phyloP scores from a whole-genome alignment of 2,113 vertebrate genomes.

The Leucosticte australis region DNA sequence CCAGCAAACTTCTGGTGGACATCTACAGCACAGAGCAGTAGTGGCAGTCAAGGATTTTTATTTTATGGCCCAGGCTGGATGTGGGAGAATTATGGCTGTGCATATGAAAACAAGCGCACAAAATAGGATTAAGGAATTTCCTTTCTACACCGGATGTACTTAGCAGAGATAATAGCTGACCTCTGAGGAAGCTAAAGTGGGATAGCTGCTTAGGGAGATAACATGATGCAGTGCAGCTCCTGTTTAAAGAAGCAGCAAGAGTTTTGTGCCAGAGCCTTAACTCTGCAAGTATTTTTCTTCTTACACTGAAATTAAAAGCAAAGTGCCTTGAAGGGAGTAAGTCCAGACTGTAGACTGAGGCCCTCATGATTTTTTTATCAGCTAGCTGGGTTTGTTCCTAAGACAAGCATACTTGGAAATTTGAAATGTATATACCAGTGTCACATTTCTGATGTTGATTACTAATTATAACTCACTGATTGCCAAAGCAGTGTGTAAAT shows the following conservation, averaged over 20 bases:
- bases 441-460: background rate
- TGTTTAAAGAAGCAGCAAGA: background rate
- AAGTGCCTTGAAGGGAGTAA: background rate
- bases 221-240: background rate
- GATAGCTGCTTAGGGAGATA: conserved; percentile 23
- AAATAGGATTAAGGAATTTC: conserved; percentile 52
- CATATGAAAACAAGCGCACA: background rate
- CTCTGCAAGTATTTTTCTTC: background rate
- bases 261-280: background rate
- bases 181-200: conserved; percentile 45
- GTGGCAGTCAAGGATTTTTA: background rate
- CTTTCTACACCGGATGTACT: background rate
- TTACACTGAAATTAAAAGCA: background rate
- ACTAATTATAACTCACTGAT: background rate
- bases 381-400: background rate
- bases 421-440: background rate
- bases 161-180: conserved; percentile 33
- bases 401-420: background rate
- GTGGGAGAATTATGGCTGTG: background rate
- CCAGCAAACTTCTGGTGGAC: background rate
- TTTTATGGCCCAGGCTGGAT: background rate
- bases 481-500: background rate
- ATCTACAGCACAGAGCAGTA: background rate
- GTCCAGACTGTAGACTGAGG: background rate
- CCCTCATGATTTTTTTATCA: background rate